Evolutionary conservation across 2,797 vertebrate genomes (phyloP).

Genomic region (Argentina silus): DNA sequence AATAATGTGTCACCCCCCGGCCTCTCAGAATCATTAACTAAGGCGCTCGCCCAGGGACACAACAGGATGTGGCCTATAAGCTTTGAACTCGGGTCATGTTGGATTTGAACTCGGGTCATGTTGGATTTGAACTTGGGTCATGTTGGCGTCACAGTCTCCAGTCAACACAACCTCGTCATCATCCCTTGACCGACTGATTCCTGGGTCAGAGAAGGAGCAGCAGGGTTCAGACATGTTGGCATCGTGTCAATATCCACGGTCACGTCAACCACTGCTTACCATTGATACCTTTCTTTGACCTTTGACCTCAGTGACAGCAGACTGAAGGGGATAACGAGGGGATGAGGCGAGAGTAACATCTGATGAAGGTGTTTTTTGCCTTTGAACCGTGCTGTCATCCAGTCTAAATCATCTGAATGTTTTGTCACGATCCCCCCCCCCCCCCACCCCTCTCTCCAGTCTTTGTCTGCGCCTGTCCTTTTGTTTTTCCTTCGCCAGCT

Average conservation of each 20-base stretch:
- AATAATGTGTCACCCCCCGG: neutral
- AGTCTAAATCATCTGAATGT: too few relatives aligned
- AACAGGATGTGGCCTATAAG: conserved; percentile 39
- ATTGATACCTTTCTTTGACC: neutral
- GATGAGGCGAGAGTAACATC: neutral
- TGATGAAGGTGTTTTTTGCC: neutral
- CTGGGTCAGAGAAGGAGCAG: neutral
- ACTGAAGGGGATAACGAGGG: neutral
- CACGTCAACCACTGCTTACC: neutral
- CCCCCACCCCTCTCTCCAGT: neutral
- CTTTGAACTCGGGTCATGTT: conserved; percentile 13
- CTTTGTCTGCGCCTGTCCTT: conserved; percentile 16
- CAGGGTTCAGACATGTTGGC: too few relatives aligned
- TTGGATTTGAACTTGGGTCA: conserved; percentile 12
- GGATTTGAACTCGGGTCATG: conserved; percentile 11
- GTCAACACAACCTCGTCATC: too few relatives aligned
- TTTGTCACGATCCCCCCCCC: neutral
- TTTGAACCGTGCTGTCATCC: neutral
- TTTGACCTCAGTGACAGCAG: neutral
- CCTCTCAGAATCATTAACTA: conserved; percentile 15
- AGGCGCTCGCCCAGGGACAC: conserved; percentile 40
- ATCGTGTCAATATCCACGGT: neutral
- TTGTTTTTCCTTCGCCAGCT: conserved; percentile 52
- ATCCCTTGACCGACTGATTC: neutral
- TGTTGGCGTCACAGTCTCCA: too few relatives aligned